phyloP scores from a whole-genome alignment of 2,888 invertebrate species.

The Meiosimyza decipiens region DNA sequence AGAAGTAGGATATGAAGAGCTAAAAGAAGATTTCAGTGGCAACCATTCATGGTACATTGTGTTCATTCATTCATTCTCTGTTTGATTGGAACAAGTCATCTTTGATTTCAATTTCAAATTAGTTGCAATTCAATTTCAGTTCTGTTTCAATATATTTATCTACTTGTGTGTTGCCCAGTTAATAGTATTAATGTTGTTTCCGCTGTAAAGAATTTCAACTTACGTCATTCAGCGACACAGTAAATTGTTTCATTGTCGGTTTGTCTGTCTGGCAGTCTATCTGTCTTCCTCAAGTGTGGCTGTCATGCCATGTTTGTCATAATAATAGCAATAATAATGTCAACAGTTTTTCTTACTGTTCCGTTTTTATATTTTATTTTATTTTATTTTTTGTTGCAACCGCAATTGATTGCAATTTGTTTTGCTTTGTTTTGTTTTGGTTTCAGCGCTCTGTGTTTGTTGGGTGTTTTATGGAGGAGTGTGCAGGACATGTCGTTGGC shows the following conservation, averaged over 20 bases:
- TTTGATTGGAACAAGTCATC: slow-evolving; percentile 19
- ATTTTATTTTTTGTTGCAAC: background rate
- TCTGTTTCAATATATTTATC: too few species aligned
- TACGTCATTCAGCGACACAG: background rate
- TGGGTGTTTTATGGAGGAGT: too few species aligned
- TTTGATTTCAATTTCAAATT: slow-evolving; percentile 7
- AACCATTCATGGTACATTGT: background rate
- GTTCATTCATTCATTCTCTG: background rate
- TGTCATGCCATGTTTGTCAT: slow-evolving; percentile 7
- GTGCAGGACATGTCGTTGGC: too few species aligned
- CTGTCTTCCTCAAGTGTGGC: background rate
- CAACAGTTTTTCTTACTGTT: background rate
- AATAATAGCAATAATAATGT: slow-evolving; percentile 18
- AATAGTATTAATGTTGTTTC: too few species aligned
- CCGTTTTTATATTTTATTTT: background rate
- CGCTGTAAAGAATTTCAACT: background rate
- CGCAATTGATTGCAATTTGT: slow-evolving; percentile 5
- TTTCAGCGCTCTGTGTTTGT: background rate
- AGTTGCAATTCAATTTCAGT: background rate
- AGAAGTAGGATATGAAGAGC: background rate
- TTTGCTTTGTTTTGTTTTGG: slow-evolving; percentile 9
- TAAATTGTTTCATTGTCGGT: background rate
- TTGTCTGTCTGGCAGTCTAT: background rate
- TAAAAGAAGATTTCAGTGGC: background rate
- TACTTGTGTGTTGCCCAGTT: too few species aligned